Evolutionary conservation across 2,797 vertebrate species (phyloP).

Genomic region (Ispidina lecontei): DNA sequence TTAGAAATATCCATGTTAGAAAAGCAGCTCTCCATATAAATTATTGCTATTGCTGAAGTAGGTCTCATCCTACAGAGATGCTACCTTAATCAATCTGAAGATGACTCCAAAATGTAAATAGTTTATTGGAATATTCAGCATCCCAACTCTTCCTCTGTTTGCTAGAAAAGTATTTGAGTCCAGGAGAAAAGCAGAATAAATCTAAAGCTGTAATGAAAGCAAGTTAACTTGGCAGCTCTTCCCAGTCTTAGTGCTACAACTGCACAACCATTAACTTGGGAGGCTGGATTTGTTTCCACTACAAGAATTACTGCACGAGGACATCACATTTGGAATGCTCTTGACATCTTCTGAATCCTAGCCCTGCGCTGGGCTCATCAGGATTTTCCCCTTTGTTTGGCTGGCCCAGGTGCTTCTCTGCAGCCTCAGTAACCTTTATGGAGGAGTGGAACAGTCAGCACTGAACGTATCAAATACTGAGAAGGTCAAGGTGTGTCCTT

Average conservation of each 20-base stretch:
- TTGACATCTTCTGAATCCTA: rapidly evolving
- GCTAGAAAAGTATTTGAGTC: neutral
- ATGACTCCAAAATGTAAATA: neutral
- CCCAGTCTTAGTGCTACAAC: neutral
- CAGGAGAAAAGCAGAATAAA: neutral
- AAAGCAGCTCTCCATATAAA: neutral
- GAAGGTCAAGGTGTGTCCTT: neutral
- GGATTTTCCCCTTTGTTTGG: neutral
- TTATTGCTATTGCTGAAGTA: neutral
- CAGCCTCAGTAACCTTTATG: neutral
- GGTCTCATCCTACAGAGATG: neutral
- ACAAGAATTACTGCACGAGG: neutral
- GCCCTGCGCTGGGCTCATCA: neutral
- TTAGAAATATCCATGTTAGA: neutral
- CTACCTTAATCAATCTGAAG: constrained; percentile 1
- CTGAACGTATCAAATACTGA: neutral
- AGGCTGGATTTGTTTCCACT: neutral
- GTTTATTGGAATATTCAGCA: neutral
- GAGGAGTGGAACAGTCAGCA: neutral
- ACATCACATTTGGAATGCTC: neutral
- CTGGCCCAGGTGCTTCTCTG: rapidly evolving
- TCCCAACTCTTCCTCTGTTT: neutral
- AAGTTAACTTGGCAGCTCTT: neutral
- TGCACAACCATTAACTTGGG: neutral
- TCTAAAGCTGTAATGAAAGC: neutral